Percentiles rank a stretch among this genome's conserved stretches.
Evolutionary conservation across 2,113 vertebrate species (phyloP).

Genomic region (Synchiropus splendidus): DNA sequence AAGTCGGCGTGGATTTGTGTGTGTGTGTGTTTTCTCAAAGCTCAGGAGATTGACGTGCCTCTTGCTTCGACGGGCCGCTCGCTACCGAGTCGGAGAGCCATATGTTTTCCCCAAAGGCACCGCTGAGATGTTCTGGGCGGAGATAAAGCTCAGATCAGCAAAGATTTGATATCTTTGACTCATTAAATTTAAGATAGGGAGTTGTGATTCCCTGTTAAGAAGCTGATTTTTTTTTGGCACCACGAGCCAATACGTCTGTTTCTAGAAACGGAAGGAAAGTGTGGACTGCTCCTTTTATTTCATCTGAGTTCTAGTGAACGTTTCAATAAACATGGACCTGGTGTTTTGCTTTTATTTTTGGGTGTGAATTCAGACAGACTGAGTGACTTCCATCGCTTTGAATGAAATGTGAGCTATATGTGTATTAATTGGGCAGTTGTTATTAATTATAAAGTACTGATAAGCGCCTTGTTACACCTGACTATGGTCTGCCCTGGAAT

Average conservation of each 20-base stretch:
- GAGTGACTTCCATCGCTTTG: too few species aligned
- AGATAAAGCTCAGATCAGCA: constrained; percentile 8
- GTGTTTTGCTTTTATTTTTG: too few species aligned
- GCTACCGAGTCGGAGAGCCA: constrained; percentile 39
- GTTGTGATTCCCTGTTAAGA: background rate
- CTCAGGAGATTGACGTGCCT: constrained; percentile 49
- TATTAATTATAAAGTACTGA: too few species aligned
- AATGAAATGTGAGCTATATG: too few species aligned
- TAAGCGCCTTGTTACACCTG: too few species aligned
- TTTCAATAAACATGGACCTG: too few species aligned
- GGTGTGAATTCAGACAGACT: too few species aligned
- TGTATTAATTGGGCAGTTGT: too few species aligned
- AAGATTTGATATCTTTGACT: background rate
- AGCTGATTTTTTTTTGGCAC: background rate
- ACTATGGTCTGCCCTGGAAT: too few species aligned
- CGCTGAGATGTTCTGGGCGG: constrained; percentile 13
- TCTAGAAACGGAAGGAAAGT: constrained; percentile 6
- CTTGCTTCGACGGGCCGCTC: constrained; percentile 39
- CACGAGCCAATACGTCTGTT: constrained; percentile 4
- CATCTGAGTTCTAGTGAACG: too few species aligned
- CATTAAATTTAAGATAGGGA: background rate
- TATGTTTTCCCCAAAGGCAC: constrained; percentile 47
- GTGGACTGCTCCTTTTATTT: constrained; percentile 5
- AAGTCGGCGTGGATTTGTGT: constrained; percentile 27
- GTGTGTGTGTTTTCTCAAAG: constrained; percentile 14